Evolutionary conservation across 1,140 invertebrate genomes (phyloP).

Genomic region (Apolygus lucorum): DNA sequence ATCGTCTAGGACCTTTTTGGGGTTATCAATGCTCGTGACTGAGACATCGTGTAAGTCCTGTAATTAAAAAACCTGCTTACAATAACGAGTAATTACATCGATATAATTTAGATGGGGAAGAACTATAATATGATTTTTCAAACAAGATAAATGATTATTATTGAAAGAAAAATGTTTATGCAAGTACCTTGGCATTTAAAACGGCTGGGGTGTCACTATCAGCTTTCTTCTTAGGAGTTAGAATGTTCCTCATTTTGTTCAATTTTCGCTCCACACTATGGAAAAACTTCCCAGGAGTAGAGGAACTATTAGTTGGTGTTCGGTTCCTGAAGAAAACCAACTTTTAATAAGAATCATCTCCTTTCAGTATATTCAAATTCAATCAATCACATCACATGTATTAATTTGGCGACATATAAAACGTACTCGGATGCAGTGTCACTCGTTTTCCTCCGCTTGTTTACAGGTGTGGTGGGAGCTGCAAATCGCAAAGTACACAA

Average conservation of each 20-base stretch:
- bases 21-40: not conserved
- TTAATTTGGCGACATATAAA: no score
- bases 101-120: no score
- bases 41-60: constrained; percentile 67
- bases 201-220: constrained; percentile 29
- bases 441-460: constrained; percentile 33
- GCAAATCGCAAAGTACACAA: no score
- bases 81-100: no score
- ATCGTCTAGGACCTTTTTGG: not conserved
- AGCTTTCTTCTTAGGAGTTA: constrained; percentile 49
- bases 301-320: constrained; percentile 13
- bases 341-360: not conserved
- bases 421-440: not conserved
- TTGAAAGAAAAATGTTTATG: no score
- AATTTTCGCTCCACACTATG: constrained; percentile 61
- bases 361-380: no score
- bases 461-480: constrained; percentile 17
- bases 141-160: no score
- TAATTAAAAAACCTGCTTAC: constrained; percentile 24
- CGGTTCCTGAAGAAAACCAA: not conserved
- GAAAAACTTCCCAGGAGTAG: constrained; percentile 42
- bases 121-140: no score
- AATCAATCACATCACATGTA: no score
- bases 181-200: constrained; percentile 44
- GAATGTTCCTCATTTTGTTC: constrained; percentile 55